Evolutionary conservation across 2,797 vertebrate genomes (phyloP).

Genomic region (Diplodus puntazzo): DNA sequence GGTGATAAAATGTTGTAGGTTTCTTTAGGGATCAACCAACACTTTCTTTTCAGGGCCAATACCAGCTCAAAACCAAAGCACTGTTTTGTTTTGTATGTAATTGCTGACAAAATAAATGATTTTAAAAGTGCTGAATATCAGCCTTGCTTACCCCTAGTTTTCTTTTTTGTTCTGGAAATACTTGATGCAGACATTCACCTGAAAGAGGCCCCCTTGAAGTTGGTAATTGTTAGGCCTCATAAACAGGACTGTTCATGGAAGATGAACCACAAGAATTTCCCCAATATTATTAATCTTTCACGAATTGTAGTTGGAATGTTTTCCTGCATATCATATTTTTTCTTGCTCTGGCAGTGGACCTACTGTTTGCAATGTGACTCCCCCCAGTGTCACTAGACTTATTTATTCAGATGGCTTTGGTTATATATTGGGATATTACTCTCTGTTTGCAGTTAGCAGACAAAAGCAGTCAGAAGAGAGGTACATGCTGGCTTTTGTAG

Average conservation of each 20-base stretch:
- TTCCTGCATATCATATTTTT: constrained; percentile 44
- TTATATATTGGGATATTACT: constrained; percentile 26
- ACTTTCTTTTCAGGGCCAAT: no score
- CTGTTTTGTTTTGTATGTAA: no score
- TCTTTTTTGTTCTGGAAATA: constrained; percentile 22
- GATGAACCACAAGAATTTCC: not conserved
- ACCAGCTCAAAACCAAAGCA: no score
- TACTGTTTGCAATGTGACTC: constrained; percentile 32
- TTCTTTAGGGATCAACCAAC: no score
- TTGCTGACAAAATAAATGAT: no score
- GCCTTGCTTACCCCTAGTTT: not conserved
- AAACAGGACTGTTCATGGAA: not conserved
- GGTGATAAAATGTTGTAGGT: not conserved
- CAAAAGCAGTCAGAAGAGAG: constrained; percentile 19
- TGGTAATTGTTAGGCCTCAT: not conserved
- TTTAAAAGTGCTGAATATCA: no score
- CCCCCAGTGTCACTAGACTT: constrained; percentile 26
- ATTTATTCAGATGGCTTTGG: constrained; percentile 64
- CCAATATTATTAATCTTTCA: constrained; percentile 19
- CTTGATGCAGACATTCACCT: constrained; percentile 3
- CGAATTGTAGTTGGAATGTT: constrained; percentile 36
- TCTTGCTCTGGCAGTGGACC: constrained; percentile 12
- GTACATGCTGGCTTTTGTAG: constrained; percentile 6
- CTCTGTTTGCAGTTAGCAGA: constrained; percentile 11
- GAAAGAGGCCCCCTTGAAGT: constrained; percentile 2